Evolutionary conservation across 1,140 invertebrate genomes (phyloP).

Genomic region (Zaprionus gabonicus): DNA sequence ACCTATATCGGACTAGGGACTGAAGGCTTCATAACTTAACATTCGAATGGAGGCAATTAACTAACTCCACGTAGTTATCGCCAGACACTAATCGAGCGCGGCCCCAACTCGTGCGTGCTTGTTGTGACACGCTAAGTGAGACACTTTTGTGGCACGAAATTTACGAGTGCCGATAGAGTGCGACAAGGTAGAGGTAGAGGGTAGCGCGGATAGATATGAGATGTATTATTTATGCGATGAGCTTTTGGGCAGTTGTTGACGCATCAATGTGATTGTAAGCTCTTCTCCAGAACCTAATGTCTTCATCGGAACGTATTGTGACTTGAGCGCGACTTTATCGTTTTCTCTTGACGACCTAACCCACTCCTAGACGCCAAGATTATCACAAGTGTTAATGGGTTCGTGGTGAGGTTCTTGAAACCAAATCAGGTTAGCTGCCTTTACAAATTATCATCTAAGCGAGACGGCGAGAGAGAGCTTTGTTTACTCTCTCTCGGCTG

Average conservation of each 20-base stretch:
- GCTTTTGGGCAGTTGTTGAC: slow-evolving; percentile 43
- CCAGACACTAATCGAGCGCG: slow-evolving; percentile 25
- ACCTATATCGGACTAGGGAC: slow-evolving; percentile 13
- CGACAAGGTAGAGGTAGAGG: neutral
- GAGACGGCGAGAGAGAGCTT: neutral
- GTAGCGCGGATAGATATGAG: neutral
- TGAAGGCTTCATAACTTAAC: slow-evolving; percentile 65
- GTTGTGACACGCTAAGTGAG: slow-evolving; percentile 69
- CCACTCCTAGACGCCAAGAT: neutral
- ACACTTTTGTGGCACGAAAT: slow-evolving; percentile 44
- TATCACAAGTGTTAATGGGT: slow-evolving; percentile 33
- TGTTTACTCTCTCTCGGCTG: neutral
- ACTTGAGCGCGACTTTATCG: neutral
- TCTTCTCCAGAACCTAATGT: slow-evolving; percentile 19
- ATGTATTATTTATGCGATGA: slow-evolving; percentile 44
- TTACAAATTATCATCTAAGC: slow-evolving; percentile 24
- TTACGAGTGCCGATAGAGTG: slow-evolving; percentile 43
- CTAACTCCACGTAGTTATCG: slow-evolving; percentile 47
- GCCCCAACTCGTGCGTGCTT: slow-evolving; percentile 16
- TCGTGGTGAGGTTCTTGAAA: slow-evolving; percentile 14
- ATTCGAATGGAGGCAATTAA: slow-evolving; percentile 69
- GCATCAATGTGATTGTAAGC: slow-evolving; percentile 32
- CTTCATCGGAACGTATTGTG: slow-evolving; percentile 13
- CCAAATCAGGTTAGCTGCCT: slow-evolving; percentile 27
- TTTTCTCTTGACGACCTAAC: slow-evolving; percentile 13